Base-by-base conservation (phyloP, 2,888 invertebrate species). In the Clitarchus hookeri region DNA sequence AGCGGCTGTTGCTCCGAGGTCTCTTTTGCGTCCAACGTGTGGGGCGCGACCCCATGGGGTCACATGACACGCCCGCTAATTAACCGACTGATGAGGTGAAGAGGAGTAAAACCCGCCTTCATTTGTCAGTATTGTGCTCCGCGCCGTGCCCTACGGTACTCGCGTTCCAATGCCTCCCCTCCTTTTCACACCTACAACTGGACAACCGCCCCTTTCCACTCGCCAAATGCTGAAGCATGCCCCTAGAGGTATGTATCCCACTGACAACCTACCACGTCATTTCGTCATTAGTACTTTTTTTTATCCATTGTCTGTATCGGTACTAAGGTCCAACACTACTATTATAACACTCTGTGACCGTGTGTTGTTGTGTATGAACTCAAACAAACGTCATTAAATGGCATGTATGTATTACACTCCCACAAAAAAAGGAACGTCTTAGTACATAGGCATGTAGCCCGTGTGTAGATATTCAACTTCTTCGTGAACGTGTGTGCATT, bases 61-160 rank as follows among this genome's bases (percentile, higher is more conserved):
- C n/a, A n/a, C n/a, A n/a, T n/a, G n/a, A n/a, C n/a, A n/a, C n/a
- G n/a, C n/a, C n/a, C n/a, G n/a, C n/a, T n/a, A n/a, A n/a, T n/a
- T n/a, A n/a, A n/a, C n/a, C n/a, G 65, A 12, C 65, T 65, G 65
- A 65, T n/a, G 65, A 65, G 65, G 11, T 23, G 65, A n/a, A 12
- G 65, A 65, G 65, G n/a, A 65, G 65, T 65, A 65, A 65, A 65
- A 65, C 65, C 65, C 6, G 65, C 65, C 65, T 65, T 65, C 65
- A 65, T 65, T 65, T 65, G 65, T 65, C 65, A 65, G 65, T 65
- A 65, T 65, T 65, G 65, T 65, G 65, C 65, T 65, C 65, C 65
- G 65, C 65, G 65, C 8, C 65, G 0, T 19, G 65, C 23, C 65
- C 23, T 65, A 65, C 65, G 65, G 65, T 65, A 65, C 65, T n/a